Evolutionary conservation across 2,113 vertebrate species (phyloP), one percentile per base, ranked within the genome.

Genomic region (Coryphaenoides rupestris): DNA sequence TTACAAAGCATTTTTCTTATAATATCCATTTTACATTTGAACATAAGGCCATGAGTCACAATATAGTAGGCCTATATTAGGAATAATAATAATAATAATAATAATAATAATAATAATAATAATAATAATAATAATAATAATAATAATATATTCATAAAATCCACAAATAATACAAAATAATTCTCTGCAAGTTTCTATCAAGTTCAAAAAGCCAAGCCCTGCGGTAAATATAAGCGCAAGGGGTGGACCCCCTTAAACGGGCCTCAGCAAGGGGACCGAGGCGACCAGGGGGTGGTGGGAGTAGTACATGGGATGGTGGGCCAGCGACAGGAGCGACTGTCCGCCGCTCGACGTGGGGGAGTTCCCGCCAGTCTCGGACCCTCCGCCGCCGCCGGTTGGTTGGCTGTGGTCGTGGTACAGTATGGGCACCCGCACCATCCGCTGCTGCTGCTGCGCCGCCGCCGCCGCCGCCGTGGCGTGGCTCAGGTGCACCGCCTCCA

Each of bases 351-450:
- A n/a, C n/a, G n/a, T 91, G 0, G 93, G 91, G 54, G 89, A 88
- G 65, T 86, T 89, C 53, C 87, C 82, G 0, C 88, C 84, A 4
- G 88, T 89, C 55, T 87, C 82, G 69, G 84, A 81, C n/a, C 88
- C 84, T 14, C 94, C 94, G 1, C 89, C 77, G 55, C 90, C 89
- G 49, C n/a, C n/a, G n/a, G n/a, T n/a, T n/a, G n/a, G n/a, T n/a
- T n/a, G n/a, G n/a, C 94, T 92, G 87, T 89, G 92, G 84, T 98
- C 96, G 66, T 96, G 96, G 90, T 98, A 99, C 55, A 99, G 88
- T 76, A 99, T 94, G 70, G 96, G 96, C 26, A 99, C 96, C 45
- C 95, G 89, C 55, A 98, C 96, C 79, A 97, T 96, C 89, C 96
- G 91, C 89, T 97, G 96, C n/a, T n/a, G n/a, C n/a, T n/a, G n/a